Conservation (phyloP, 1,140 invertebrate species). For the Drosophila pseudoananassae region DNA sequence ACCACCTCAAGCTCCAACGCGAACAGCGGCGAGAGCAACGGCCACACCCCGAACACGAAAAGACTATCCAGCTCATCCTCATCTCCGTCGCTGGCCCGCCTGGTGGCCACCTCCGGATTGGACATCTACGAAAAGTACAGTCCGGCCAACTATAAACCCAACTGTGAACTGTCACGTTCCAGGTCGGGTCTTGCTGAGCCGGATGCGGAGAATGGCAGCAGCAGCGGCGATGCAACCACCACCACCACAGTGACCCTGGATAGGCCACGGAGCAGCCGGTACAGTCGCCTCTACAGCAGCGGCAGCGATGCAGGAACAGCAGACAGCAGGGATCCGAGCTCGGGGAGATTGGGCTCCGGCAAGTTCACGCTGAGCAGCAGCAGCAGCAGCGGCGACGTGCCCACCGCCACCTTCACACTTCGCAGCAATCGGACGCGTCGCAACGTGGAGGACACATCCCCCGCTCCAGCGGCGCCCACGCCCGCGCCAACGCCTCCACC, state of each 20-base stretch:
- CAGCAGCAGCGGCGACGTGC: slow-evolving; percentile 71
- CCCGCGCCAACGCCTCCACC: slow-evolving; percentile 4
- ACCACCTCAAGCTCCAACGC: slow-evolving; percentile 3
- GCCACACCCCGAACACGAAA: slow-evolving; percentile 45
- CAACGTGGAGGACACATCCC: slow-evolving; percentile 19
- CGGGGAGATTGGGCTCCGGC: slow-evolving; percentile 36
- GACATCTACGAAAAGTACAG: slow-evolving; percentile 84
- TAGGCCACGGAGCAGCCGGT: slow-evolving; percentile 70
- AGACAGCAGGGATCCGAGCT: slow-evolving; percentile 4
- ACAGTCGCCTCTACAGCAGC: slow-evolving; percentile 71
- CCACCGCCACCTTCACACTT: slow-evolving; percentile 75
- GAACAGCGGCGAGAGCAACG: slow-evolving; percentile 9
- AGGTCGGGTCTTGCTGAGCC: slow-evolving; percentile 75
- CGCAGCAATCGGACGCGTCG: slow-evolving; percentile 54
- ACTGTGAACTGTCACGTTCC: slow-evolving; percentile 84
- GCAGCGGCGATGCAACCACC: slow-evolving; percentile 7
- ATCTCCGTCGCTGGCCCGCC: slow-evolving; percentile 82
- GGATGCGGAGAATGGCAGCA: slow-evolving; percentile 31
- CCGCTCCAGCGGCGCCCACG: neutral
- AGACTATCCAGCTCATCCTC: slow-evolving; percentile 78
- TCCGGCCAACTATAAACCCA: slow-evolving; percentile 84
- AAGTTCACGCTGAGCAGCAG: slow-evolving; percentile 58
- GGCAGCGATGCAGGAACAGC: slow-evolving; percentile 39
- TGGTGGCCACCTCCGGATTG: slow-evolving; percentile 82
- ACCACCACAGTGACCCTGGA: slow-evolving; percentile 66